Conservation (phyloP, 2,113 vertebrate genomes). For the Agapornis roseicollis region DNA sequence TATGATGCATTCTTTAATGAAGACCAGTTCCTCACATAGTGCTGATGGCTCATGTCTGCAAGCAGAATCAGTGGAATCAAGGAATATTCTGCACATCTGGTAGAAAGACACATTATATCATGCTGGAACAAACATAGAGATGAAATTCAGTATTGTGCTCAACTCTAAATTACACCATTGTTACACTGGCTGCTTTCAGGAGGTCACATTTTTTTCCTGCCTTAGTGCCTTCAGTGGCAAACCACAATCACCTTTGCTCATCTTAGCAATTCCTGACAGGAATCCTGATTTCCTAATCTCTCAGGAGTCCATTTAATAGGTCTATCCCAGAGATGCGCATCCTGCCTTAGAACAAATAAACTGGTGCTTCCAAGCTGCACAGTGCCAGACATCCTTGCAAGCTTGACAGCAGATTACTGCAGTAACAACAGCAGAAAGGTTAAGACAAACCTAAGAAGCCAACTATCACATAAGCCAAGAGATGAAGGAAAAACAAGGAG, state of each 20-base stretch:
- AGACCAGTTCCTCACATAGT: not conserved
- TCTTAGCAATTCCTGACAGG: not conserved
- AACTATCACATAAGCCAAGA: not conserved
- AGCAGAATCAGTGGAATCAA: not conserved
- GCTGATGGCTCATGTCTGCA: not conserved
- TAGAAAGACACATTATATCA: not conserved
- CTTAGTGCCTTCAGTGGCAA: not conserved
- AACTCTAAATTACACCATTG: not conserved
- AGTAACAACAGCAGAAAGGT: not conserved
- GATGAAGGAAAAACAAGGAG: not conserved
- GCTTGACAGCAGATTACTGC: not conserved
- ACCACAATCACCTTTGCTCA: not conserved
- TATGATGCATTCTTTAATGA: not conserved
- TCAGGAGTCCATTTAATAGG: not conserved
- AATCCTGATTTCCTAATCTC: not conserved
- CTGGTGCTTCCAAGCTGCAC: not conserved
- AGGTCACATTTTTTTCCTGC: not conserved
- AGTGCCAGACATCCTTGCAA: not conserved
- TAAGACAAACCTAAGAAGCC: not conserved
- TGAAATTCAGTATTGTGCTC: not conserved
- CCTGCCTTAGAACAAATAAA: not conserved
- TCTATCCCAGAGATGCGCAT: not conserved
- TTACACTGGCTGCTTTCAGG: not conserved
- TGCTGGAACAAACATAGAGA: not conserved
- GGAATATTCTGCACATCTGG: not conserved